These are phyloP conservation scores for Hippoglossus hippoglossus DNA, from an alignment of 2,797 vertebrate genomes.

Conservation along the genomic window DNA sequence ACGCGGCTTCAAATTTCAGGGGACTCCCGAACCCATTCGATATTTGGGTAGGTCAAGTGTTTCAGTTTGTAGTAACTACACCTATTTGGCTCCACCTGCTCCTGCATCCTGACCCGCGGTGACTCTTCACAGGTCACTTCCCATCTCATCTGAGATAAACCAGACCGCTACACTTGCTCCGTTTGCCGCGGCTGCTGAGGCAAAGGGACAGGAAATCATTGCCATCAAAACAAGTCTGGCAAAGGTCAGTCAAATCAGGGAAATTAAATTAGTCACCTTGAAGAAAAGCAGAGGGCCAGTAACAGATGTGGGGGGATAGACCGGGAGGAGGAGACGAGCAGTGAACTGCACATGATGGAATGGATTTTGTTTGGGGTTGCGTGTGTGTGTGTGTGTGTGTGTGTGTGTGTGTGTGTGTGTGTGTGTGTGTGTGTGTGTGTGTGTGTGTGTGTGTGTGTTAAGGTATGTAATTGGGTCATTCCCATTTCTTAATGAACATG, in stretches of 20 bases:
- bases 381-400: neutral
- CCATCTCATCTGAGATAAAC: conserved; percentile 83
- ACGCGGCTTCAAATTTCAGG: neutral
- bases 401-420: neutral
- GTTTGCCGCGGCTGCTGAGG: conserved; percentile 82
- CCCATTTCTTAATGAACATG: conserved; percentile 49
- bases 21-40: neutral
- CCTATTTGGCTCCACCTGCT: conserved; percentile 26
- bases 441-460: conserved; percentile 1
- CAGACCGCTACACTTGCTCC: conserved; percentile 78
- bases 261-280: conserved; percentile 95
- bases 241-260: conserved; percentile 93
- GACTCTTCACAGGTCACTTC: conserved; percentile 79
- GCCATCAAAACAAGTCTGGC: conserved; percentile 89
- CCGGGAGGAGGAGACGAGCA: conserved; percentile 10
- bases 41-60: conserved; percentile 1
- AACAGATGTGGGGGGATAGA: conserved; percentile 38
- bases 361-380: conserved; percentile 23
- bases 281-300: conserved; percentile 80
- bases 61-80: conserved; percentile 6
- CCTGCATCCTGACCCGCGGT: conserved; percentile 24
- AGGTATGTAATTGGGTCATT: conserved; percentile 46
- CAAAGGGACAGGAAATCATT: conserved; percentile 97
- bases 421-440: neutral
- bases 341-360: conserved; percentile 18